These are phyloP conservation scores for Corynorhinus townsendii DNA, from an alignment of 2,113 vertebrate species.

Conservation along the genomic window DNA sequence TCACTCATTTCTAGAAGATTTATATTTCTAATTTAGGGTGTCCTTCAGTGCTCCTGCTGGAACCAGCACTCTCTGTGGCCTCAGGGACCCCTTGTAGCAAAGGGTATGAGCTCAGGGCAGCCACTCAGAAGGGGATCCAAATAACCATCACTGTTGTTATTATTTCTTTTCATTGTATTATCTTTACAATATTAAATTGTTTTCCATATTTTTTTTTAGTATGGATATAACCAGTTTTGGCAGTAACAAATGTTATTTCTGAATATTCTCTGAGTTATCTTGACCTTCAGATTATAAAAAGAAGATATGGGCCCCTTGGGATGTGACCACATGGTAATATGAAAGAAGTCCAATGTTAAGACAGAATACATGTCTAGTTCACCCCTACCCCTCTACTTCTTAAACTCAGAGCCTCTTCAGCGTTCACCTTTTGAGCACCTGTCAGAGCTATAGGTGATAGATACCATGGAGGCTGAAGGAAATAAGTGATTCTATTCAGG, in stretches of 20 bases:
- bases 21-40: slow-evolving; percentile 56
- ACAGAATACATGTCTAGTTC: background rate
- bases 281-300: slow-evolving; percentile 49
- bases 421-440: background rate
- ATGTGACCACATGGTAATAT: background rate
- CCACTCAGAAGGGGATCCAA: background rate
- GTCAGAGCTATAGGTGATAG: background rate
- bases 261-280: slow-evolving; percentile 45
- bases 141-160: background rate
- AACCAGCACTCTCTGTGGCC: background rate
- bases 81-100: background rate
- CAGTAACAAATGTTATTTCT: slow-evolving; percentile 22
- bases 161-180: background rate
- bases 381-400: background rate
- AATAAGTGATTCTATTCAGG: background rate
- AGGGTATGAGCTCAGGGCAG: background rate
- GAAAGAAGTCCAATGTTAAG: slow-evolving; percentile 11
- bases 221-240: background rate
- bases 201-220: background rate
- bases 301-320: slow-evolving; percentile 33
- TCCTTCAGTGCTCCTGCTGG: background rate
- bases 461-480: background rate
- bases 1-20: slow-evolving; percentile 64
- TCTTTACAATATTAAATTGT: background rate
- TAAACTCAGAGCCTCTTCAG: background rate